phyloP scores from a whole-genome alignment of 2,797 vertebrate species.

The Spheniscus humboldti region DNA sequence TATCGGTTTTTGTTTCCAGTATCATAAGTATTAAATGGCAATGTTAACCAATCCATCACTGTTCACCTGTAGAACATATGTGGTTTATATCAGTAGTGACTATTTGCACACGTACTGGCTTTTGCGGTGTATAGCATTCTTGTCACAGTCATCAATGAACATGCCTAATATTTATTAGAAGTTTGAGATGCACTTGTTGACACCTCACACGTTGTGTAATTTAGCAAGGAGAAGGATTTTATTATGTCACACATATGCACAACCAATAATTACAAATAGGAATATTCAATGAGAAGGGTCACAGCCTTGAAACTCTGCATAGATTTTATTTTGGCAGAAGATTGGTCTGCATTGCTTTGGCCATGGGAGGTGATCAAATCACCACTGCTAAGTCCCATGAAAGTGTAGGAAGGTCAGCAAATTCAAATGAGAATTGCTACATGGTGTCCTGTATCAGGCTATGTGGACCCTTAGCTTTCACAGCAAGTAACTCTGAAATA shows the following conservation, averaged over 20 bases:
- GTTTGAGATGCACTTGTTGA: neutral
- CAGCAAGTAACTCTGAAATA: neutral
- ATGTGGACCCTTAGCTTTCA: neutral
- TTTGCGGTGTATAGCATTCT: neutral
- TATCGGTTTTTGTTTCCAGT: neutral
- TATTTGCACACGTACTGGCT: neutral
- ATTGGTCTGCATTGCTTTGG: neutral
- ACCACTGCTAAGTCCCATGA: neutral
- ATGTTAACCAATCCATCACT: neutral
- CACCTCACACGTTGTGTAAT: rapidly evolving
- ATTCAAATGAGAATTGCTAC: neutral
- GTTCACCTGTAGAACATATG: neutral
- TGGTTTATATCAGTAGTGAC: neutral
- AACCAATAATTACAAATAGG: neutral
- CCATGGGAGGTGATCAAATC: neutral
- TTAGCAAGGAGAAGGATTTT: neutral
- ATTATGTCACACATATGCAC: neutral
- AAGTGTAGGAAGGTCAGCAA: neutral
- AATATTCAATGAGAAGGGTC: neutral
- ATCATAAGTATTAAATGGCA: neutral
- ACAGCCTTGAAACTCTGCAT: neutral
- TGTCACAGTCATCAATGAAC: neutral
- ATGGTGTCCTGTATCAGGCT: neutral
- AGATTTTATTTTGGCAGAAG: neutral
- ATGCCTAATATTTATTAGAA: neutral